Evolutionary conservation across 2,797 vertebrate species (phyloP).

Genomic region (Sorex maritimensis): DNA sequence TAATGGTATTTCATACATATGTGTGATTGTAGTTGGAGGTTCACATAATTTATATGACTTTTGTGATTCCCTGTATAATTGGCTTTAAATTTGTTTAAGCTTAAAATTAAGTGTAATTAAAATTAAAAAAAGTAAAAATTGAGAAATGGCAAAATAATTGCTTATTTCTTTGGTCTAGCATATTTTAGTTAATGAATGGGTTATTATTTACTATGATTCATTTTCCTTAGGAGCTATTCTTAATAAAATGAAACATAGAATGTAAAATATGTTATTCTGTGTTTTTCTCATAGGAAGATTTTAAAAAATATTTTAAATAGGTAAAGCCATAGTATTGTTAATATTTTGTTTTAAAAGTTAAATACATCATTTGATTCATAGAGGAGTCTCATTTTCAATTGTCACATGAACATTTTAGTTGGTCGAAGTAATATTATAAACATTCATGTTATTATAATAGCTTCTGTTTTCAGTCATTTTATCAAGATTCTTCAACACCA

Average conservation of each 20-base stretch:
- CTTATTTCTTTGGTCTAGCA: neutral
- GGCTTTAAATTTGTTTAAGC: constrained; percentile 17
- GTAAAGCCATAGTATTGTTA: neutral
- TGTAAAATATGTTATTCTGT: neutral
- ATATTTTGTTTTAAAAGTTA: neutral
- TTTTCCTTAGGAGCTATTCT: constrained; percentile 27
- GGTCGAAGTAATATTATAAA: neutral
- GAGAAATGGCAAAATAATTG: neutral
- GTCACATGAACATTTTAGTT: neutral
- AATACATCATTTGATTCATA: neutral
- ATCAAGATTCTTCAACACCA: neutral
- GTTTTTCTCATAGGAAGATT: neutral
- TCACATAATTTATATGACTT: neutral
- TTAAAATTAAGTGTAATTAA: too few species aligned
- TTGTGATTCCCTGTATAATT: neutral
- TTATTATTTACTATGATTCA: neutral
- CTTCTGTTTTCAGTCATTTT: neutral
- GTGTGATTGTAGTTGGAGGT: too few species aligned
- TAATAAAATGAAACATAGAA: constrained; percentile 2
- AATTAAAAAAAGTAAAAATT: too few species aligned
- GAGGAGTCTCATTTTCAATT: neutral
- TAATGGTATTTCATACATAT: constrained; percentile 7
- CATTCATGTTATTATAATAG: neutral
- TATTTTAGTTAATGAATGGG: constrained; percentile 29
- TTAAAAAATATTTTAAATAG: constrained; percentile 19